Evolutionary conservation across 2,797 vertebrate genomes (phyloP), one percentile per base, ranked within the genome.

Genomic region (Ispidina lecontei): DNA sequence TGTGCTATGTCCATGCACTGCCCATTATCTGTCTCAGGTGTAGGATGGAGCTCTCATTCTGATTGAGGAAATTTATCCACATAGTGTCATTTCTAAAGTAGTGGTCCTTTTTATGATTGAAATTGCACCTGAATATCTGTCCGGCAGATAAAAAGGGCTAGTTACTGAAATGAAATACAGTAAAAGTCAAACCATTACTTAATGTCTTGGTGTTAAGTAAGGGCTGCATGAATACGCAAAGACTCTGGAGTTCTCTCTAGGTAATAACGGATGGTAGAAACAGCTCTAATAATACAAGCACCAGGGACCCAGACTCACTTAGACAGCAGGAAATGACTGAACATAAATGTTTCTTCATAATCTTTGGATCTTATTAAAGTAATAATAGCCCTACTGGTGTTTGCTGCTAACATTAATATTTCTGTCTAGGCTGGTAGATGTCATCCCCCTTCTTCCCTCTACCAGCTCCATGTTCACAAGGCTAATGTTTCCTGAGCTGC

Each of bases 111-210:
- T 68, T 76, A 44, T 55, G 12, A 43, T 49, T 89, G 41, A 60
- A 16, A 60, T 29, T 70, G 54, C 49, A 70, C 44, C 10, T 43
- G 33, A 77, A 58, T 16, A 74, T 25, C 31, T 83, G 3, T 54
- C 54, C 84, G 46, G 55, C 41, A 87, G 89, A 89, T 35, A 31
- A 68, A 92, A 93, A 82, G 21, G 23, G 10, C 52, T 84, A 80
- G 49, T 84, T 76, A 82, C 28, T 54, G 69, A 79, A 91, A 94
- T 68, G 54, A 92, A 91, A 89, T 82, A 59, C 41, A 54, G 18
- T 47, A 35, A 77, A 64, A 87, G 29, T n/a, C 67, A 91, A 83
- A 16, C 54, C 54, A 39, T 82, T 90, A 67, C n/a, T 70, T 84
- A 75, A 9, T 58, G 54, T 16, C 35, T 79, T 49, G 25, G 22